Percentiles rank a stretch among this genome's conserved stretches.
These are phyloP conservation scores for Limnephilus marmoratus DNA, from an alignment of 2,888 invertebrate genomes.

Conservation along the genomic window DNA sequence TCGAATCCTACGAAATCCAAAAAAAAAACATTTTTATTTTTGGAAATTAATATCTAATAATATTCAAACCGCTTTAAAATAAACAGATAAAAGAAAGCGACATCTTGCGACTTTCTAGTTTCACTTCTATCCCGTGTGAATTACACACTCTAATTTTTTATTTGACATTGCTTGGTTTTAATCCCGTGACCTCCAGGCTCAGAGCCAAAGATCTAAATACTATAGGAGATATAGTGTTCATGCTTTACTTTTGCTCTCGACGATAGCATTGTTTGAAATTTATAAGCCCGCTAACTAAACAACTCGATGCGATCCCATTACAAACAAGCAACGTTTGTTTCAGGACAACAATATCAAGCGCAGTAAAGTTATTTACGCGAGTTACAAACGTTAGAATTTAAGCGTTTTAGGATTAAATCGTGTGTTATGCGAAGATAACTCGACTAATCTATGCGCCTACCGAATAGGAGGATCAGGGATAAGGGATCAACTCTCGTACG, in stretches of 20 bases:
- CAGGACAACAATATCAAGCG: neutral
- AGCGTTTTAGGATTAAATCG: conserved; percentile 40
- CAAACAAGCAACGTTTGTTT: neutral
- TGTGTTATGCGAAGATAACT: conserved; percentile 41
- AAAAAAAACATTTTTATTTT: too few species aligned
- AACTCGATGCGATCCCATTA: neutral
- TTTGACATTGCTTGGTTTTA: too few species aligned
- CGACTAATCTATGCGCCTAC: neutral
- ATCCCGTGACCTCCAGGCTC: too few species aligned
- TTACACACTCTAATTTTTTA: too few species aligned
- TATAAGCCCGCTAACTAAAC: neutral
- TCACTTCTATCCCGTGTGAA: too few species aligned
- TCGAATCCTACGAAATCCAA: too few species aligned
- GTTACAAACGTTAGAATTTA: conserved; percentile 3
- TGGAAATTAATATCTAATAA: too few species aligned
- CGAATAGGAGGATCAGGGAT: neutral
- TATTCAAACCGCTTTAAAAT: too few species aligned
- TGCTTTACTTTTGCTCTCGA: neutral
- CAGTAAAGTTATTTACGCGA: neutral
- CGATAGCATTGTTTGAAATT: neutral
- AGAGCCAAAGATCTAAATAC: too few species aligned
- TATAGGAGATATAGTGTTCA: neutral
- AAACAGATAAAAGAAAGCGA: too few species aligned
- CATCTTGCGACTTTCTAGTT: too few species aligned
- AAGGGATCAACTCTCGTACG: neutral